Evolutionary conservation across 2,888 invertebrate species (phyloP), one percentile per base, ranked within the genome.

Genomic region (Leptopilina myrica): DNA sequence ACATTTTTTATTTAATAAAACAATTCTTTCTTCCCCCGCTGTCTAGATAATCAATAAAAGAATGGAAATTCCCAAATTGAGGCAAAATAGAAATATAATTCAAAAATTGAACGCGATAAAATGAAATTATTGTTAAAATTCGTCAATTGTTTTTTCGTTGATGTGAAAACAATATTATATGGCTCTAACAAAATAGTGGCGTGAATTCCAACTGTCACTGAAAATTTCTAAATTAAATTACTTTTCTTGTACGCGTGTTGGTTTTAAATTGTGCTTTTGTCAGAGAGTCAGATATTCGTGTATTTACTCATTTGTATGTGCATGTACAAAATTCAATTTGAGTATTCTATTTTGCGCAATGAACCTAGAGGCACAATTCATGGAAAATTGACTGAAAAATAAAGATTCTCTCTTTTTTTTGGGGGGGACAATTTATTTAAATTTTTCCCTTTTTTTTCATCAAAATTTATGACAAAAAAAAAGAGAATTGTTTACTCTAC

Each of bases 251-350:
- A 53, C 53, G 20, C 20, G 7, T 53, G 49, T 69, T 12, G 12
- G 26, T 53, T 69, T 26, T 12, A 69, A 53, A 69, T 69, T 53
- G 53, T 56, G 26, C 14, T 67, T 20, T 67, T 20, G 49, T 12
- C 49, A 12, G 67, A 20, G 20, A 67, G 67, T 8, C 49, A 64
- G 33, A 66, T 46, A 67, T 67, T 49, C 49, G 49, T 20, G 20
- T 49, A 67, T 67, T 67, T 67, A 67, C 67, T 67, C 67, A 49
- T 46, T 67, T 14, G 43, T 20, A 43, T 49, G 49, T 67, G 20
- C 49, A 20, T 46, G 26, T 66, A 66, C 43, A 66, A 67, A 66
- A 67, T 67, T 67, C 49, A 67, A 67, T 67, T 67, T 33, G 8
- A 65, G 65, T n/a, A 62, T 62, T 62, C 62, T 26, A 49, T 67